Percentiles rank a stretch among this genome's conserved stretches.
Evolutionary conservation across 2,113 vertebrate species (phyloP).

Genomic region (Crotalus helleri): DNA sequence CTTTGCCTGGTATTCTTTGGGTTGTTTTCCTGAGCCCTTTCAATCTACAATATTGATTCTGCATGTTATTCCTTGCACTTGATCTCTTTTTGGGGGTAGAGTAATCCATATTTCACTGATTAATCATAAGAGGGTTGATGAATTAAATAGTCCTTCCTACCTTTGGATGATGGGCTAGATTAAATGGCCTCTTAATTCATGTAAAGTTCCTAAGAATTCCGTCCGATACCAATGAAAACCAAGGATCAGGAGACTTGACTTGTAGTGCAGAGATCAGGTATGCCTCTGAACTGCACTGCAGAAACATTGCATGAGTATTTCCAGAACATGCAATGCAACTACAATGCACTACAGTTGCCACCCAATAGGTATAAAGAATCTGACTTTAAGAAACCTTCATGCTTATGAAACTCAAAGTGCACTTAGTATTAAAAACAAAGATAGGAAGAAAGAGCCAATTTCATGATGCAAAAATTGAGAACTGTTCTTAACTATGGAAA

Average conservation of each 20-base stretch:
- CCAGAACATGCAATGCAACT: constrained; percentile 98
- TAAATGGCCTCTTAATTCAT: neutral
- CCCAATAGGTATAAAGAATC: constrained; percentile 26
- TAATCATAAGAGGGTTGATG: neutral
- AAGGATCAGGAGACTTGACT: constrained; percentile 13
- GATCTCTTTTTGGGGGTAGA: neutral
- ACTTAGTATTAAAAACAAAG: constrained; percentile 41
- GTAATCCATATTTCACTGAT: neutral
- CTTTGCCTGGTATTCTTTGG: neutral
- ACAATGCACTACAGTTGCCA: constrained; percentile 91
- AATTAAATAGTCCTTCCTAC: neutral
- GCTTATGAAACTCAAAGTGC: neutral
- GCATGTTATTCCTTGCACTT: neutral
- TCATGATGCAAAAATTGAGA: constrained; percentile 10
- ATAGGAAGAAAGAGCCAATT: constrained; percentile 18
- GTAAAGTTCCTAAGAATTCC: neutral
- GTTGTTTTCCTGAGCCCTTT: neutral
- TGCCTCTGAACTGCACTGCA: constrained; percentile 94
- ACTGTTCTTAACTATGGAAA: neutral
- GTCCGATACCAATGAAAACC: neutral
- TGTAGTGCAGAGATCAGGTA: constrained; percentile 45
- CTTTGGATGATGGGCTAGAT: neutral
- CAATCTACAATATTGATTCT: neutral
- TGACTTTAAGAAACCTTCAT: neutral
- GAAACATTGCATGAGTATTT: constrained; percentile 87